Evolutionary conservation across 2,888 invertebrate genomes (phyloP).

Genomic region (Agriopis aurantiaria): DNA sequence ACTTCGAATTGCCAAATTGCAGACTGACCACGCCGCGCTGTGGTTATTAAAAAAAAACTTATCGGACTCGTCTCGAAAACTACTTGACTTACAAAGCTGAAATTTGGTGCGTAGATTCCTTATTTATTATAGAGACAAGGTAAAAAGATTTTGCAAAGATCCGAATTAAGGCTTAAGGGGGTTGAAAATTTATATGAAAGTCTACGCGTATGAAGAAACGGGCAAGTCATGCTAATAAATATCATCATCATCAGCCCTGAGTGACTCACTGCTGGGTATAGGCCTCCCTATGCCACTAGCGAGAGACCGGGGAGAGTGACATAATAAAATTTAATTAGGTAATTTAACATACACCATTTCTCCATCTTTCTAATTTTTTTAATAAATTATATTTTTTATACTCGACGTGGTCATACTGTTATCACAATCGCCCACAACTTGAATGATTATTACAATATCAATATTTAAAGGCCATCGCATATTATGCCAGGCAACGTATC

Average conservation of each 20-base stretch:
- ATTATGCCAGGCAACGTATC: neutral
- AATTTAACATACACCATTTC: neutral
- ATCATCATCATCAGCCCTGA: too few relatives aligned
- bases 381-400: neutral
- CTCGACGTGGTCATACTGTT: slow-evolving; percentile 14
- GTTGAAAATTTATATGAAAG: too few relatives aligned
- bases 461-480: neutral
- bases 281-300: too few relatives aligned
- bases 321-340: too few relatives aligned
- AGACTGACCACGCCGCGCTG: slow-evolving; percentile 19
- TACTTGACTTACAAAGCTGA: too few relatives aligned
- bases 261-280: too few relatives aligned
- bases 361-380: neutral
- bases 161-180: too few relatives aligned
- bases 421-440: slow-evolving; percentile 17
- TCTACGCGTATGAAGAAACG: too few relatives aligned
- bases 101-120: neutral
- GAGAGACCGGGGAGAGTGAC: too few relatives aligned
- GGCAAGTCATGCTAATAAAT: too few relatives aligned
- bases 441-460: slow-evolving; percentile 6
- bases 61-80: too few relatives aligned
- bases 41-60: neutral
- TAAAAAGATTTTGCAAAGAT: too few relatives aligned
- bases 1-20: slow-evolving; percentile 18
- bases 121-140: neutral